A percentile compares a stretch with the other conserved stretches of the same genome.
phyloP scores from a whole-genome alignment of 2,797 vertebrate genomes.

The Cossypha heuglini region DNA sequence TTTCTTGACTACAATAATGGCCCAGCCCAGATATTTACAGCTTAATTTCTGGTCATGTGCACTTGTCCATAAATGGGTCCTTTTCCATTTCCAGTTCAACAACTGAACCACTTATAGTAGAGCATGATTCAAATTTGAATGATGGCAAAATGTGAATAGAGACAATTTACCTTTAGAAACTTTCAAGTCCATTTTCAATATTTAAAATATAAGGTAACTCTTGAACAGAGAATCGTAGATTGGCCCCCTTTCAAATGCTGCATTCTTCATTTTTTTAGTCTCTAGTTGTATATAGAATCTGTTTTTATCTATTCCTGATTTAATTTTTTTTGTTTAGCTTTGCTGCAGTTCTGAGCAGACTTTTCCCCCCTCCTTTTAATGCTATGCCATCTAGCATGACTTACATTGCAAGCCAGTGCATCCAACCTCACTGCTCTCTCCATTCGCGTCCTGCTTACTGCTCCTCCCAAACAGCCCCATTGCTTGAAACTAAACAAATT shows the following conservation, averaged over 20 bases:
- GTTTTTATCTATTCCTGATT: not conserved
- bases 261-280: not conserved
- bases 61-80: constrained; percentile 76
- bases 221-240: not conserved
- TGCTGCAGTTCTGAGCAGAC: not conserved
- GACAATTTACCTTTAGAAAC: constrained; percentile 66
- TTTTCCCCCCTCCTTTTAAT: not conserved
- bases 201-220: constrained; percentile 30
- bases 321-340: not conserved
- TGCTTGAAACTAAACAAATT: constrained; percentile 76
- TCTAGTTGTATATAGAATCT: not conserved
- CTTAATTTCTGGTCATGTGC: constrained; percentile 79
- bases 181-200: constrained; percentile 57
- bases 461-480: constrained; percentile 50
- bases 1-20: constrained; percentile 76
- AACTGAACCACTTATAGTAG: constrained; percentile 59
- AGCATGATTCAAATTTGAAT: constrained; percentile 65
- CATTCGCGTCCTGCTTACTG: constrained; percentile 17
- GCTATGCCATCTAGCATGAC: constrained; percentile 11
- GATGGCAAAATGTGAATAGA: constrained; percentile 57
- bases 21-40: constrained; percentile 79
- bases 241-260: not conserved
- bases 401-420: not conserved
- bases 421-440: constrained; percentile 30
- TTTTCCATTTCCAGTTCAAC: constrained; percentile 72